Evolutionary conservation across 2,113 vertebrate genomes (phyloP).

Genomic region (Pomatorhinus ruficollis): DNA sequence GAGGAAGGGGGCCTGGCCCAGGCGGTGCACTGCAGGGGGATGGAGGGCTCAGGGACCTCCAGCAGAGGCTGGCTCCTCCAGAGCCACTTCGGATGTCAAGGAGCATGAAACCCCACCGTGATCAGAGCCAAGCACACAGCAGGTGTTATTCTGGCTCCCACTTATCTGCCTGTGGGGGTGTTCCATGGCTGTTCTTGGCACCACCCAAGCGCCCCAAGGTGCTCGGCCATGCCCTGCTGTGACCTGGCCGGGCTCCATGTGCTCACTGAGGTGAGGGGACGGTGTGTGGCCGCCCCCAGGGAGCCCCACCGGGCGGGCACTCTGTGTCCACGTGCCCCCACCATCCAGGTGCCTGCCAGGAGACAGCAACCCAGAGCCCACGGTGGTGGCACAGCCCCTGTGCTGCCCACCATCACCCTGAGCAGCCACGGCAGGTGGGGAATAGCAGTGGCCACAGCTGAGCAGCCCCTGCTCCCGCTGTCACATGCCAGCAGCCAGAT

Average conservation of each 20-base stretch:
- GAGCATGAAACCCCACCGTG: neutral
- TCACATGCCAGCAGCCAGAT: neutral
- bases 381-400: neutral
- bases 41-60: neutral
- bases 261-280: fast-evolving
- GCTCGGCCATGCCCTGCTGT: fast-evolving
- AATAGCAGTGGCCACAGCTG: neutral
- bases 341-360: neutral
- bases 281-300: fast-evolving
- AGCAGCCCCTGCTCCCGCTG: fast-evolving
- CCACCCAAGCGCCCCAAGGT: neutral
- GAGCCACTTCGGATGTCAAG: neutral
- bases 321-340: fast-evolving
- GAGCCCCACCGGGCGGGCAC: fast-evolving
- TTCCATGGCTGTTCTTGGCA: fast-evolving
- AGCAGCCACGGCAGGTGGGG: neutral
- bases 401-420: neutral
- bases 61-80: neutral
- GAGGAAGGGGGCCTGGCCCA: fast-evolving
- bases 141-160: neutral
- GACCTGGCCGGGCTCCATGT: fast-evolving
- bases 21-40: fast-evolving
- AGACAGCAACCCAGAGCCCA: conserved; percentile 35
- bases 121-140: neutral
- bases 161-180: neutral